These are phyloP conservation scores for Triplophysa tibetana DNA, from an alignment of 2,113 vertebrate genomes.

Conservation along the genomic window DNA sequence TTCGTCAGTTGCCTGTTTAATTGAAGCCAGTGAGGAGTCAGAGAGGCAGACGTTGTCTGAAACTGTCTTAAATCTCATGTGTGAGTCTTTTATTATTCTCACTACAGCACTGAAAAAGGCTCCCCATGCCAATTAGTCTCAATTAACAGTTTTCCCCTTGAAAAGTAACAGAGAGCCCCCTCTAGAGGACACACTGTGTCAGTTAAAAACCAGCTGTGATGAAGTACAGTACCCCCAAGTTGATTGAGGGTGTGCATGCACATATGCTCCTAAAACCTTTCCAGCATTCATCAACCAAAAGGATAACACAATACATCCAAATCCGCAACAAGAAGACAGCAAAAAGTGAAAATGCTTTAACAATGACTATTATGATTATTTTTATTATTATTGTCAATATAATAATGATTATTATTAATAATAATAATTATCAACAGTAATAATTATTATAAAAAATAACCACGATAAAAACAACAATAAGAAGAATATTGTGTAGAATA, in stretches of 20 bases:
- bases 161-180: constrained; percentile 74
- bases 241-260: background rate
- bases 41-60: constrained; percentile 56
- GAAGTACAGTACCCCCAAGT: background rate
- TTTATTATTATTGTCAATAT: too few relatives aligned
- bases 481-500: too few relatives aligned
- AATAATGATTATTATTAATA: too few relatives aligned
- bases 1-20: constrained; percentile 56
- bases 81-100: constrained; percentile 16
- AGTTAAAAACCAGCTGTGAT: constrained; percentile 50
- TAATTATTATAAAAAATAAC: too few relatives aligned
- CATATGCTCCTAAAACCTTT: background rate
- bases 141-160: constrained; percentile 67
- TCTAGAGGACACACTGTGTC: constrained; percentile 70
- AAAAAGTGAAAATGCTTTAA: too few relatives aligned
- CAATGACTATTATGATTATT: too few relatives aligned
- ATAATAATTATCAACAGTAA: too few relatives aligned
- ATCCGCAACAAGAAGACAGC: background rate
- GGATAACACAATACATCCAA: background rate
- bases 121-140: constrained; percentile 68
- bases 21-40: constrained; percentile 55
- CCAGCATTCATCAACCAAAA: background rate
- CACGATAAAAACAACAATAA: too few relatives aligned
- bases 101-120: constrained; percentile 45
- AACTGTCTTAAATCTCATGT: constrained; percentile 28